phyloP scores from a whole-genome alignment of 2,113 vertebrate species.

The Chaetorhynchus papuensis region DNA sequence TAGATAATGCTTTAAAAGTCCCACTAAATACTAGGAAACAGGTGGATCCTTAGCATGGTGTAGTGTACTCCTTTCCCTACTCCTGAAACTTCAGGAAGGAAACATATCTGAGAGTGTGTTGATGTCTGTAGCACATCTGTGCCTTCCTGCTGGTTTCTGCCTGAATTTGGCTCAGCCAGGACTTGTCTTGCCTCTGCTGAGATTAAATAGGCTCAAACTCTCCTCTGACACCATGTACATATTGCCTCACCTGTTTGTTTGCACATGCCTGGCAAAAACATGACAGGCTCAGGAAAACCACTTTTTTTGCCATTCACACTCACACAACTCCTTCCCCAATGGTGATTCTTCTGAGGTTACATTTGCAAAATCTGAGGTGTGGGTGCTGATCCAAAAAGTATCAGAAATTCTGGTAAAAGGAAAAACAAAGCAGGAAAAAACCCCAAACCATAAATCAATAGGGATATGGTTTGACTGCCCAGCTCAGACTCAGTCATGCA shows the following conservation, averaged over 20 bases:
- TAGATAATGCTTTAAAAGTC: not conserved
- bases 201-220: not conserved
- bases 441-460: rapidly evolving
- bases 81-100: not conserved
- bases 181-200: not conserved
- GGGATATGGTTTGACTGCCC: not conserved
- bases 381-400: not conserved
- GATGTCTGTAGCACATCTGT: not conserved
- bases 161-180: not conserved
- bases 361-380: not conserved
- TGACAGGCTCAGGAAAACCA: not conserved
- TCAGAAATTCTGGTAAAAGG: not conserved
- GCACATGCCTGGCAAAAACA: rapidly evolving
- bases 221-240: not conserved
- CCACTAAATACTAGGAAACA: not conserved
- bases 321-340: not conserved
- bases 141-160: not conserved
- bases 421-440: not conserved
- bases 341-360: not conserved
- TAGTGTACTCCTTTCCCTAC: not conserved
- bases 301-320: not conserved
- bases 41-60: not conserved
- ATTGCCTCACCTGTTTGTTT: not conserved
- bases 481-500: not conserved
- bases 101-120: not conserved